These are phyloP conservation scores for Semibalanus balanoides DNA, from an alignment of 1,140 invertebrate genomes.

Conservation along the genomic window DNA sequence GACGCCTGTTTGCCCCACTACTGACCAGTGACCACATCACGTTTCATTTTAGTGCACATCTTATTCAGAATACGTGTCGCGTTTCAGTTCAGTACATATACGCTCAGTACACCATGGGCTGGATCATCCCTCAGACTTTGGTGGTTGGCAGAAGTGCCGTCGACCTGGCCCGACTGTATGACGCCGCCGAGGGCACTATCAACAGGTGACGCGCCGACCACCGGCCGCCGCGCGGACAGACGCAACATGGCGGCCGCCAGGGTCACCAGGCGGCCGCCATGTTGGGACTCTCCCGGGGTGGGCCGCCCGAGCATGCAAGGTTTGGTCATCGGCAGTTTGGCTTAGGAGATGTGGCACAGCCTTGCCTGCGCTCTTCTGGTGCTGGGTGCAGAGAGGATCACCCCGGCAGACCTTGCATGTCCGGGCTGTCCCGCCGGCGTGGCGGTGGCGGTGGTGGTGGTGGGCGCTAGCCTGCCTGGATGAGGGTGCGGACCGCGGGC, in stretches of 20 bases:
- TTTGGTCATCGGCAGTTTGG: neutral
- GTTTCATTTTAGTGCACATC: too few relatives aligned
- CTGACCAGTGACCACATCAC: too few relatives aligned
- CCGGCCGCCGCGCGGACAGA: too few relatives aligned
- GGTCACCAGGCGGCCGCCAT: too few relatives aligned
- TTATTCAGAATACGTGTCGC: neutral
- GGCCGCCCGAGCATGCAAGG: neutral
- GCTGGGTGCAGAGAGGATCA: neutral
- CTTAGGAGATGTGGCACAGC: too few relatives aligned
- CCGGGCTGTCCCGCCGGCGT: neutral
- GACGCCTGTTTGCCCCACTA: too few relatives aligned
- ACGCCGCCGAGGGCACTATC: neutral
- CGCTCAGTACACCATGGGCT: neutral
- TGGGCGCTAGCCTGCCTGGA: neutral
- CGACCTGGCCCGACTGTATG: neutral
- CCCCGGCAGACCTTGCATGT: neutral
- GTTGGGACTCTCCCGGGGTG: neutral
- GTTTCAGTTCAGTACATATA: neutral
- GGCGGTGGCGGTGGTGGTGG: neutral
- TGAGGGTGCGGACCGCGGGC: neutral
- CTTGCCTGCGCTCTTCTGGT: neutral
- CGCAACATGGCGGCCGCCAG: too few relatives aligned
- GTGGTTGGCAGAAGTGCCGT: neutral
- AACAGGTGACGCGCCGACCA: neutral
- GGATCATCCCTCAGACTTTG: neutral